A percentile compares a stretch with the other conserved stretches of the same genome.
These are phyloP conservation scores for Macrostomum cliftonense DNA, from an alignment of 2,888 invertebrate species.

Conservation along the genomic window DNA sequence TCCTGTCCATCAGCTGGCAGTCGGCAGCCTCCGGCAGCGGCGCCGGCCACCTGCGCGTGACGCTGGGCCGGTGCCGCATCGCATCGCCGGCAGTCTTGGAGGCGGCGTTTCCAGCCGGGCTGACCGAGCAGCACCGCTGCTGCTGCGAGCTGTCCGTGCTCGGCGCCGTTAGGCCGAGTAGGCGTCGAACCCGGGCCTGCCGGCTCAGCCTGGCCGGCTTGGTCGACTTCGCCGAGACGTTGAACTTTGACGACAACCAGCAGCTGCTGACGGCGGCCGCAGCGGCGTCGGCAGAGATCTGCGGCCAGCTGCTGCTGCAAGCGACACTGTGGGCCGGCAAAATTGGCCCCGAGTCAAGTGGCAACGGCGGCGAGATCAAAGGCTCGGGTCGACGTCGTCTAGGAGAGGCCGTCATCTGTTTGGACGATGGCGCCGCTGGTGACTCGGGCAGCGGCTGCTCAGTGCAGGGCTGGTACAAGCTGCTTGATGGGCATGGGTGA, in stretches of 20 bases:
- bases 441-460: too few species aligned
- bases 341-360: not conserved
- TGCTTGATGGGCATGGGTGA: too few species aligned
- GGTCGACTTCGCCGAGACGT: slow-evolving; percentile 4
- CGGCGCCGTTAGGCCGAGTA: not conserved
- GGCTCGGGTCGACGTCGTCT: slow-evolving; percentile 6
- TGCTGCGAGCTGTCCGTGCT: slow-evolving; percentile 1
- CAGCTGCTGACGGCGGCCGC: too few species aligned
- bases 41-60: not conserved
- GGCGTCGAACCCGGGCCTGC: slow-evolving; percentile 3
- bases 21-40: not conserved
- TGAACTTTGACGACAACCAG: slow-evolving; percentile 5
- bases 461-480: slow-evolving; percentile 8
- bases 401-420: slow-evolving; percentile 7
- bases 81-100: not conserved
- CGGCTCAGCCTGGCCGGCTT: too few species aligned
- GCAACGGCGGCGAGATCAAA: too few species aligned
- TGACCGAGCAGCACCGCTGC: not conserved
- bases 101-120: too few species aligned
- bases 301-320: slow-evolving; percentile 6
- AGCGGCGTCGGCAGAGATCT: too few species aligned
- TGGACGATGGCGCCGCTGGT: slow-evolving; percentile 6
- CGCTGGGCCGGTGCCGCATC: not conserved
- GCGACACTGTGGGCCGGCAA: slow-evolving; percentile 7
- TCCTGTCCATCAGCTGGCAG: slow-evolving; percentile 1